Percentiles rank a stretch among this genome's conserved stretches.
Conservation (phyloP, 2,888 invertebrate genomes). For the Tetragonula carbonaria region DNA sequence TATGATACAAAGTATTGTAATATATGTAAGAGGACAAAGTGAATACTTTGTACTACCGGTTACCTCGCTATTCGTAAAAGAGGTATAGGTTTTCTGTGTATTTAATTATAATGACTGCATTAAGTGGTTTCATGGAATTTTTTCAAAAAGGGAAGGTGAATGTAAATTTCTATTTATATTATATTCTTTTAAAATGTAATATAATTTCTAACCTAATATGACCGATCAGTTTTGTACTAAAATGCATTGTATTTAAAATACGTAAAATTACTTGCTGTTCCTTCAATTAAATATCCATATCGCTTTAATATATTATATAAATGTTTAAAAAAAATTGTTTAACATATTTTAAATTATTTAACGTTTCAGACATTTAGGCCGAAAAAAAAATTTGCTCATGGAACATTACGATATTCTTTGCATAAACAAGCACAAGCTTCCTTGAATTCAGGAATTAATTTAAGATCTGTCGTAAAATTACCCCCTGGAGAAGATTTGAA, state of each 20-base stretch:
- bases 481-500: slow-evolving; percentile 93
- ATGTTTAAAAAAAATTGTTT: neutral
- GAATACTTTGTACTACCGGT: slow-evolving; percentile 53
- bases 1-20: neutral
- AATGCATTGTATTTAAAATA: neutral
- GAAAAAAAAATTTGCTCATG: slow-evolving; percentile 94
- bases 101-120: slow-evolving; percentile 85
- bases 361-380: slow-evolving; percentile 92
- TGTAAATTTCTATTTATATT: slow-evolving; percentile 37
- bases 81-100: slow-evolving; percentile 15
- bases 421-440: slow-evolving; percentile 97
- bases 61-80: slow-evolving; percentile 29
- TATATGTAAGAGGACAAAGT: slow-evolving; percentile 25
- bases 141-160: slow-evolving; percentile 91
- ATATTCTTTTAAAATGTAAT: neutral
- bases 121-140: slow-evolving; percentile 90
- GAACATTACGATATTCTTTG: slow-evolving; percentile 93
- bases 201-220: slow-evolving; percentile 35
- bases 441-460: slow-evolving; percentile 94
- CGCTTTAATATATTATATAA: neutral
- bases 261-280: neutral
- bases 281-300: neutral
- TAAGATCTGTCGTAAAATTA: slow-evolving; percentile 91
- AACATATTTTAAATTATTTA: slow-evolving; percentile 4
- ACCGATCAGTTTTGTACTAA: slow-evolving; percentile 8